Conservation (phyloP, 2,113 vertebrate genomes). For the Carollia perspicillata region DNA sequence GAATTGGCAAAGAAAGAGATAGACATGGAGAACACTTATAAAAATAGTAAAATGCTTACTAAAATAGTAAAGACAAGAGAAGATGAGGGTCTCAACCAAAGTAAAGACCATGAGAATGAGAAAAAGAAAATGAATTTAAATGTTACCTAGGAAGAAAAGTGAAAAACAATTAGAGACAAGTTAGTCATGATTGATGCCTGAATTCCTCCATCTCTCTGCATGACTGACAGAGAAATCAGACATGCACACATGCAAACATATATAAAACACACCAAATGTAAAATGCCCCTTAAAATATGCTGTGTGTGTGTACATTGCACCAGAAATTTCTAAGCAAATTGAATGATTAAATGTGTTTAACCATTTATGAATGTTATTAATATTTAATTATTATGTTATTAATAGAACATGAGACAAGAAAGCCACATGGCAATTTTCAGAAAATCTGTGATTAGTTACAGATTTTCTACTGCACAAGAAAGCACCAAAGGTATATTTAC, state of each 20-base stretch:
- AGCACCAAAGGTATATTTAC: background rate
- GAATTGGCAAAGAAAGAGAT: background rate
- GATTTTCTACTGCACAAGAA: background rate
- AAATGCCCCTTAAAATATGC: background rate
- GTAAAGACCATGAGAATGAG: background rate
- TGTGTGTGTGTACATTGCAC: background rate
- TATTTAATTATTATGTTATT: conserved; percentile 75
- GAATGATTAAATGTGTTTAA: conserved; percentile 65
- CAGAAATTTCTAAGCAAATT: conserved; percentile 48
- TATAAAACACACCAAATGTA: background rate
- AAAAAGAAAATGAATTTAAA: background rate
- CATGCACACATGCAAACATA: background rate
- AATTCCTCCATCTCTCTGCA: background rate
- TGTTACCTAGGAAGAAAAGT: background rate
- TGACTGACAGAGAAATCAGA: background rate
- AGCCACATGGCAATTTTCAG: conserved; percentile 51
- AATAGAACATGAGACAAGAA: conserved; percentile 67
- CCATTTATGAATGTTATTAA: conserved; percentile 76
- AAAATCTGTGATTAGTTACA: conserved; percentile 34
- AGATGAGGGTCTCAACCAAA: background rate
- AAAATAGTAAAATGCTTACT: background rate
- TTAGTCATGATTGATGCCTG: background rate
- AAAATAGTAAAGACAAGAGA: background rate
- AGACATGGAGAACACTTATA: background rate
- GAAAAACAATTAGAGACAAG: background rate